Percentiles rank a stretch among this genome's conserved stretches.
These are phyloP conservation scores for Temnothorax curvispinosus DNA, from an alignment of 1,140 invertebrate genomes.

Conservation along the genomic window DNA sequence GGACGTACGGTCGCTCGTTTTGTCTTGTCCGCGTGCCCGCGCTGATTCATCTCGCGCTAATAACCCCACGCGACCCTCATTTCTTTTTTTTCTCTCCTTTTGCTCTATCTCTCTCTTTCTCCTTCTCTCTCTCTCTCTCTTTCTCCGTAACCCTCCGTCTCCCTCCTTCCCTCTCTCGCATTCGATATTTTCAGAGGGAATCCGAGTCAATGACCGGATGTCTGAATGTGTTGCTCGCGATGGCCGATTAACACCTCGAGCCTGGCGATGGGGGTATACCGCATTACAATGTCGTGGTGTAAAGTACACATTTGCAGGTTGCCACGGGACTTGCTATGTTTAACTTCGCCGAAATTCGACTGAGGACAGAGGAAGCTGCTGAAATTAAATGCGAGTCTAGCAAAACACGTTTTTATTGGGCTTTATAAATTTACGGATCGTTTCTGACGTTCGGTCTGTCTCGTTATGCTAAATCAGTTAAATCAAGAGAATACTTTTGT, in stretches of 20 bases:
- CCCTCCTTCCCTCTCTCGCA: neutral
- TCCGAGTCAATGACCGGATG: conserved; percentile 58
- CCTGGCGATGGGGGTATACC: conserved; percentile 1
- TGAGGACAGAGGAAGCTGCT: neutral
- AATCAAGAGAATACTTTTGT: neutral
- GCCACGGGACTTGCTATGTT: neutral
- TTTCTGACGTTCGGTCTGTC: neutral
- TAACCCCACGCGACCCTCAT: conserved; percentile 72
- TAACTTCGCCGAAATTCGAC: conserved; percentile 17
- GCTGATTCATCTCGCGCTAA: conserved; percentile 77
- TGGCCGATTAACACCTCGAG: conserved; percentile 50
- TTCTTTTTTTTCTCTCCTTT: conserved; percentile 12
- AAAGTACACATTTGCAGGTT: conserved; percentile 1
- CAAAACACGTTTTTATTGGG: neutral
- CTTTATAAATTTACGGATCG: neutral
- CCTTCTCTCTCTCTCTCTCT: neutral
- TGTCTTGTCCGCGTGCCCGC: conserved; percentile 59
- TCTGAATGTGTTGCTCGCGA: conserved; percentile 43
- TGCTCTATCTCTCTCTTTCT: neutral
- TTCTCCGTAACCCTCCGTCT: neutral
- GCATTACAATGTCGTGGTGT: conserved; percentile 12
- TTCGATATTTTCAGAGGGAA: conserved; percentile 59
- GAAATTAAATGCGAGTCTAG: conserved; percentile 14
- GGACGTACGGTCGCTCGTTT: conserved; percentile 66
- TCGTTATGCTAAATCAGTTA: neutral